Conservation (phyloP, 2,888 invertebrate genomes). For the Branchellion lobata region DNA sequence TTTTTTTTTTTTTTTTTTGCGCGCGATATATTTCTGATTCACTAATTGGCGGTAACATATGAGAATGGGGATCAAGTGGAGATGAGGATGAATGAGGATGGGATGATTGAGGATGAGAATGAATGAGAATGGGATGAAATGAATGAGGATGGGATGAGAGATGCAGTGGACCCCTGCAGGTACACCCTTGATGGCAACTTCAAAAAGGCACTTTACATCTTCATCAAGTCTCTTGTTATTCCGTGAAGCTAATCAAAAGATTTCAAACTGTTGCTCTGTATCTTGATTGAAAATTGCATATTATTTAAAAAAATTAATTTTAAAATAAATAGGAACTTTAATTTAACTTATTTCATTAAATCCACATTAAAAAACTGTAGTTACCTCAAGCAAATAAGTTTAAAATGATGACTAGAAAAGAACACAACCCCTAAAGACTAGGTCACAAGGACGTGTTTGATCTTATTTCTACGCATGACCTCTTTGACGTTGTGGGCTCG, state of each 20-base stretch:
- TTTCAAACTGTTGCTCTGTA: neutral
- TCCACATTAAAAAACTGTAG: no score
- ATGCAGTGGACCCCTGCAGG: no score
- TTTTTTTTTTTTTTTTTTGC: no score
- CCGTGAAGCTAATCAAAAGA: neutral
- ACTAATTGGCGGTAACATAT: no score
- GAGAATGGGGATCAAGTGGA: no score
- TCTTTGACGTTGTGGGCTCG: constrained; percentile 80
- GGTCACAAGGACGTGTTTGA: constrained; percentile 86
- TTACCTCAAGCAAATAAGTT: neutral
- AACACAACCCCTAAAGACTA: constrained; percentile 67
- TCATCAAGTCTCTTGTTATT: constrained; percentile 71
- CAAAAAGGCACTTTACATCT: constrained; percentile 86
- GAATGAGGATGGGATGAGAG: no score
- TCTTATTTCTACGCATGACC: constrained; percentile 78
- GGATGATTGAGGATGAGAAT: no score
- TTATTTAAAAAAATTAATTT: neutral
- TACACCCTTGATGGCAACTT: constrained; percentile 67
- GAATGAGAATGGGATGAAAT: no score
- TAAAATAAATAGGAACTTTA: neutral
- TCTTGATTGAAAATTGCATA: neutral
- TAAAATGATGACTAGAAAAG: neutral
- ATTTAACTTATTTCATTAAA: neutral
- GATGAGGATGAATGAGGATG: no score
- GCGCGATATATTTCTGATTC: no score